phyloP scores from a whole-genome alignment of 2,113 vertebrate genomes.

The Campylomormyrus numenius region DNA sequence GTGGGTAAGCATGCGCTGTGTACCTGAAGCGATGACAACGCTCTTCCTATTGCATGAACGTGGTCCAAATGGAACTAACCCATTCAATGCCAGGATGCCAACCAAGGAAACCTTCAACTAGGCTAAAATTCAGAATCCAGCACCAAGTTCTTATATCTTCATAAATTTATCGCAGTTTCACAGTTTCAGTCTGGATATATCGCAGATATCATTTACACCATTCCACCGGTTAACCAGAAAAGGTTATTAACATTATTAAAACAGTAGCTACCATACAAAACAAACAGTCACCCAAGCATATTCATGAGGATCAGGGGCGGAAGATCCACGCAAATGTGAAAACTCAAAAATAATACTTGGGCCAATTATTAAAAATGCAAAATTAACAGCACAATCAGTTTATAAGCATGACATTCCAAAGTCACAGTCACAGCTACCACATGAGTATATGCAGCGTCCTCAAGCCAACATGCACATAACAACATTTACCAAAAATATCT shows the following conservation, averaged over 20 bases:
- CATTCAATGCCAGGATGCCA: background rate
- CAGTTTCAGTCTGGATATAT: background rate
- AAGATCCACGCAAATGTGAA: background rate
- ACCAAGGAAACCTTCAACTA: background rate
- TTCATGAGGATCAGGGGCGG: background rate
- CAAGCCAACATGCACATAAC: background rate
- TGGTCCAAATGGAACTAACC: background rate
- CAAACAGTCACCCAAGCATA: background rate
- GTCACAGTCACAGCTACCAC: background rate
- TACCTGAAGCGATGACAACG: background rate
- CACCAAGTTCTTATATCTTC: background rate
- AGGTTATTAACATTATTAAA: background rate
- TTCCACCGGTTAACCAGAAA: background rate
- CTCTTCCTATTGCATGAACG: conserved; percentile 32
- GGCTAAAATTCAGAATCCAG: background rate
- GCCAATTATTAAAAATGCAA: background rate
- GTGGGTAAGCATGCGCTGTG: conserved; percentile 8
- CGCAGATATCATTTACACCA: background rate
- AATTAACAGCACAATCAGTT: background rate
- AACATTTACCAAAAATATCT: background rate
- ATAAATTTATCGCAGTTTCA: background rate
- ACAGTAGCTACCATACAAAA: background rate
- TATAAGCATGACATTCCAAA: background rate
- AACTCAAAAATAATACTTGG: background rate
- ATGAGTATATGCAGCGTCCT: background rate